Conservation (phyloP, 1,140 invertebrate species). For the Agraylea sexmaculata region DNA sequence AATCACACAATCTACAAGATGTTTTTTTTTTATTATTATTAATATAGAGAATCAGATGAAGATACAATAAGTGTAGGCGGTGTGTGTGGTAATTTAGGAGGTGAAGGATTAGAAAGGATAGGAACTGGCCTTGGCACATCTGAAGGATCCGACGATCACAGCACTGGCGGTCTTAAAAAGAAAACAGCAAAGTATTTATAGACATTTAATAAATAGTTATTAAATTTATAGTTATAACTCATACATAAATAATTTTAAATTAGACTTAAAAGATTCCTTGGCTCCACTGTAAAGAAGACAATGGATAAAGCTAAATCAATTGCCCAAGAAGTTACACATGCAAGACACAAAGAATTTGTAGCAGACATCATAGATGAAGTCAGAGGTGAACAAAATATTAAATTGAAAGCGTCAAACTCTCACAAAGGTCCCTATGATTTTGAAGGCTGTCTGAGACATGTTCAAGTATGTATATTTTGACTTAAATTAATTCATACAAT, state of each 20-base stretch:
- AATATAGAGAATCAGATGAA: constrained; percentile 19
- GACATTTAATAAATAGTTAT: constrained; percentile 7
- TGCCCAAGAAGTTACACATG: constrained; percentile 75
- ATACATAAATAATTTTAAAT: background rate
- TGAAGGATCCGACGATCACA: constrained; percentile 13
- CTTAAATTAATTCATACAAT: background rate
- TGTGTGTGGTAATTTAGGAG: constrained; percentile 10
- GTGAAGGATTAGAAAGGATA: constrained; percentile 7
- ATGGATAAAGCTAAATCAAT: constrained; percentile 84
- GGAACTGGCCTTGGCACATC: constrained; percentile 9
- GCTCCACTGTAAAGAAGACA: constrained; percentile 75
- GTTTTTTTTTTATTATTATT: background rate
- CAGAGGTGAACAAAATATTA: constrained; percentile 72
- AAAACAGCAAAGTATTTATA: constrained; percentile 21
- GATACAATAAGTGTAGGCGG: constrained; percentile 17
- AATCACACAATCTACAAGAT: background rate
- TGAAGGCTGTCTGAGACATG: constrained; percentile 56
- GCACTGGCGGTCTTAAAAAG: constrained; percentile 13
- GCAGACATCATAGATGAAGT: constrained; percentile 77
- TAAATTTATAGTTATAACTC: background rate
- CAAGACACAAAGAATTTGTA: constrained; percentile 72
- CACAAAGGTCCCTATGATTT: constrained; percentile 96
- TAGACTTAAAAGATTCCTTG: constrained; percentile 74
- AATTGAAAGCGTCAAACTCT: constrained; percentile 85
- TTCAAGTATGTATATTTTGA: constrained; percentile 41